A percentile compares a stretch with the other conserved stretches of the same genome.
Conservation (phyloP, 2,797 vertebrate genomes). For the Echeneis naucrates region DNA sequence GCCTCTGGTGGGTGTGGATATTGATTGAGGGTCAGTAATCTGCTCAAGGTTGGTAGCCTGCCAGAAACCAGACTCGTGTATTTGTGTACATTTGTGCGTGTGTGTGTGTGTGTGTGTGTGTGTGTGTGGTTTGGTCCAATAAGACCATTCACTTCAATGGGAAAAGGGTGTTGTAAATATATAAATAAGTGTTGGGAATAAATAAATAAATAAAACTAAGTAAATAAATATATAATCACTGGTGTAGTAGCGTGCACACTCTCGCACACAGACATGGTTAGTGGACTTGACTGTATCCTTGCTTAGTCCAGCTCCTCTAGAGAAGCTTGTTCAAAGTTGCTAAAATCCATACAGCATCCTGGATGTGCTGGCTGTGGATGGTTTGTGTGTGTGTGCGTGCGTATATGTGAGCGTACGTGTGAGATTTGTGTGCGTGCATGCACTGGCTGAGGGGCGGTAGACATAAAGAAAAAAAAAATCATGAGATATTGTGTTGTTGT, state of each 20-base stretch:
- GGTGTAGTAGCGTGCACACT: neutral
- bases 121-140: neutral
- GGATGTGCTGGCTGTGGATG: constrained; percentile 24
- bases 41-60: constrained; percentile 89
- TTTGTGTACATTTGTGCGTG: constrained; percentile 19
- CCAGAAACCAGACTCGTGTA: constrained; percentile 71
- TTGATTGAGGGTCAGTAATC: constrained; percentile 92
- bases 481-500: constrained; percentile 39
- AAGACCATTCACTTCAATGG: too few species aligned
- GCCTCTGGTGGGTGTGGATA: constrained; percentile 91
- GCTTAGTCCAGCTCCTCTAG: constrained; percentile 46
- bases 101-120: constrained; percentile 22
- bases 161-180: too few species aligned
- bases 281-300: constrained; percentile 43
- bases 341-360: constrained; percentile 53
- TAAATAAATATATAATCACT: too few species aligned
- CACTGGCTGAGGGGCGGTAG: constrained; percentile 37
- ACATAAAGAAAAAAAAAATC: constrained; percentile 41
- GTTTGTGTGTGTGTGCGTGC: too few species aligned
- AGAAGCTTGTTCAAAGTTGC: constrained; percentile 51
- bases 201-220: too few species aligned
- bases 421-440: constrained; percentile 7
- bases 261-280: constrained; percentile 35
- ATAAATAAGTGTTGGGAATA: too few species aligned
- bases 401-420: too few species aligned